Percentiles rank a stretch among this genome's conserved stretches.
These are phyloP conservation scores for Microplitis manilae DNA, from an alignment of 2,888 invertebrate genomes.

Conservation along the genomic window DNA sequence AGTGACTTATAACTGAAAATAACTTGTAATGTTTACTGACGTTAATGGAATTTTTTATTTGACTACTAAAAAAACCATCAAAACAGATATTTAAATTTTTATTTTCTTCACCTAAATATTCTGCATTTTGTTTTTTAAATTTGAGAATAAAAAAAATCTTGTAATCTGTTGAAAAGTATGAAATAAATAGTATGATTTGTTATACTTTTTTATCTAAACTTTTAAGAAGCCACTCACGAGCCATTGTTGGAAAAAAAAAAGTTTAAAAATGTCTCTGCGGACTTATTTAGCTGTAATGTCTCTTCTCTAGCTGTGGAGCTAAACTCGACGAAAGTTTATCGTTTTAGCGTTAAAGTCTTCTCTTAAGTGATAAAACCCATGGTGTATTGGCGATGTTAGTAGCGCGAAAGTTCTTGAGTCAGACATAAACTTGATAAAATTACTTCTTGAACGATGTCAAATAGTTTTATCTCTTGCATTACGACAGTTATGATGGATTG, in stretches of 20 bases:
- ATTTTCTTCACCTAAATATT: not conserved
- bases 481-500: not conserved
- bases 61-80: too few relatives aligned
- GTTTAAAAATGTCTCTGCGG: not conserved
- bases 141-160: not conserved
- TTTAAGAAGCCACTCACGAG: not conserved
- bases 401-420: not conserved
- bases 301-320: not conserved
- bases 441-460: conserved; percentile 1
- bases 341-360: not conserved
- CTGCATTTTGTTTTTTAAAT: not conserved
- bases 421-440: not conserved
- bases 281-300: not conserved
- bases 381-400: not conserved
- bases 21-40: not conserved
- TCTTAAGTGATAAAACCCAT: conserved; percentile 1
- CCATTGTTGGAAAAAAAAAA: not conserved
- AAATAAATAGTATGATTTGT: not conserved
- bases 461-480: not conserved
- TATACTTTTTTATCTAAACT: not conserved
- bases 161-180: not conserved
- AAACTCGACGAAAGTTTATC: not conserved
- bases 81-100: not conserved
- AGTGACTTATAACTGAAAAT: not conserved
- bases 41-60: not conserved